Evolutionary conservation across 92 coral and sea anemone genomes (phyloP), one percentile per base, ranked within the genome.

Genomic region (Parazoanthus darwini): DNA sequence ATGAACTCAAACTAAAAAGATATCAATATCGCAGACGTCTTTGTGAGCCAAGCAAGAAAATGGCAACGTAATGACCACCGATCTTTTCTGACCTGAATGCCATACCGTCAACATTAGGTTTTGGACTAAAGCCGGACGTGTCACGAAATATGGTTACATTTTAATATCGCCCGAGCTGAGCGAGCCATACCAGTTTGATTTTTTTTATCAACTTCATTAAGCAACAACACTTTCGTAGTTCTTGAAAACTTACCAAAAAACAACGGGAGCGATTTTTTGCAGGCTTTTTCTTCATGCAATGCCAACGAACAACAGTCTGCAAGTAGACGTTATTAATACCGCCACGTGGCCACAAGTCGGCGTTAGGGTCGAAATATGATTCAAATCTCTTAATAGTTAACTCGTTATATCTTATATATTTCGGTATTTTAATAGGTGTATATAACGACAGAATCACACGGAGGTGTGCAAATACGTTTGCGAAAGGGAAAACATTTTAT

Each of bases 301-400:
- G 79, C 79, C 51, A 76, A 37, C 79, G 39, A 38, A n/a, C 10
- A 76, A 22, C 29, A 44, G 46, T 39, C 48, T 76, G 54, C 26
- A 16, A 39, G 79, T 39, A 18, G 48, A 37, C 79, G 16, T 37
- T 74, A 4, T 74, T 8, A 74, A 74, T 11, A 10, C 11, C 43
- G 78, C 79, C 79, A 76, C 79, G 54, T 75, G 79, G 43, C 79
- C 68, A 18, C 68, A 20, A 63, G 25, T 76, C 46, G n/a, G 22
- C 25, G 54, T 7, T 33, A 36, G 26, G 29, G 35, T 37, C n/a
- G 2, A 6, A 23, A 37, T 37, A 20, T 36, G 79, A 16, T 63
- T 63, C 68, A 16, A 18, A 7, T n/a, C n/a, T 63, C 3, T 16
- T 56, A 22, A 56, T 56, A 56, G 20, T 46, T 46, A 48, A 48